These are phyloP conservation scores for Plumapathes pennacea DNA, from an alignment of 92 coral and sea anemone species.

Conservation along the genomic window DNA sequence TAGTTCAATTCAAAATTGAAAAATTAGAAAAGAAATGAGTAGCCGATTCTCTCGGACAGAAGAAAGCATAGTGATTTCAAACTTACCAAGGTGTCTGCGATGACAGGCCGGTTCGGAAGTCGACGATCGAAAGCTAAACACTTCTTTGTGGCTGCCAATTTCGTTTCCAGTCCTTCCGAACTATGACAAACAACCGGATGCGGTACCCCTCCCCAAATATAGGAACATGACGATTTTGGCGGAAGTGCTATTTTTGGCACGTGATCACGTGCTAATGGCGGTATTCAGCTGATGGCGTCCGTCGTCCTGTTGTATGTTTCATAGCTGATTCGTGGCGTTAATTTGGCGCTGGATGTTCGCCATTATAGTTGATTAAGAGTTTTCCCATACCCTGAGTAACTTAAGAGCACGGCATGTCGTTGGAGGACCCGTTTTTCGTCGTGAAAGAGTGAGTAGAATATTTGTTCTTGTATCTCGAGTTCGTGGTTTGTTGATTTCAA, in stretches of 20 bases:
- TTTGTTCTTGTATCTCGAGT: no score
- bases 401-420: slow-evolving; percentile 40
- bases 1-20: no score
- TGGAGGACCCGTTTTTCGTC: slow-evolving; percentile 93
- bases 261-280: slow-evolving; percentile 42
- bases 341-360: slow-evolving; percentile 1
- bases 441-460: slow-evolving; percentile 72
- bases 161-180: no score
- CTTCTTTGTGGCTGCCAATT: not conserved
- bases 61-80: no score
- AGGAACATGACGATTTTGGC: not conserved
- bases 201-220: slow-evolving; percentile 2
- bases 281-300: slow-evolving; percentile 7
- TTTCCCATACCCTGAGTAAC: not conserved
- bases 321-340: not conserved
- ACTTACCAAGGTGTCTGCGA: no score
- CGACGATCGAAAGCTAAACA: not conserved
- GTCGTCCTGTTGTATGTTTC: not conserved
- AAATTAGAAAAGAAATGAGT: no score
- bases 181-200: not conserved
- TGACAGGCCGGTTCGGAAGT: not conserved
- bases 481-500: no score
- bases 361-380: not conserved
- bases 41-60: no score
- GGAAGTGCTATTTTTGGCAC: not conserved